These are phyloP conservation scores for Hololepta plana DNA, from an alignment of 2,888 invertebrate species.

Conservation along the genomic window DNA sequence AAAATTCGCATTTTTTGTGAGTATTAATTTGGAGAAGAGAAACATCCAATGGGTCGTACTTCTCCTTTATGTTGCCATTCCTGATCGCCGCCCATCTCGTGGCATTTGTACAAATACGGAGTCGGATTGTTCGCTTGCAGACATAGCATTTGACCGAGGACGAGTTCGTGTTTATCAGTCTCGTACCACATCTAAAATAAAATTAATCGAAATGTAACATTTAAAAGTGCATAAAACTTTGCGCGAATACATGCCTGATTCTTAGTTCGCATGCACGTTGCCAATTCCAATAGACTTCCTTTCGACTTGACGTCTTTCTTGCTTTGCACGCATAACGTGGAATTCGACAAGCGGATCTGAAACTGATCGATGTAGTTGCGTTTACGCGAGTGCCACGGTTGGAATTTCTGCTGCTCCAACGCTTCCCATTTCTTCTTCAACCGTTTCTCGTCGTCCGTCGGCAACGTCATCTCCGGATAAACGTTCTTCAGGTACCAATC, in stretches of 20 bases:
- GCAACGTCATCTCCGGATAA: constrained; percentile 61
- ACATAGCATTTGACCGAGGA: constrained; percentile 68
- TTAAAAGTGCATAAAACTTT: neutral
- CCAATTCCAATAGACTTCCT: constrained; percentile 51
- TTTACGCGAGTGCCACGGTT: constrained; percentile 71
- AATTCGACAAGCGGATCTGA: constrained; percentile 54
- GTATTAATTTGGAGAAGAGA: neutral
- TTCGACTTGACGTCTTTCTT: constrained; percentile 60
- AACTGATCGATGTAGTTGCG: constrained; percentile 55
- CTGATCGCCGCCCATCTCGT: constrained; percentile 79
- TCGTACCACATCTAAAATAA: constrained; percentile 60
- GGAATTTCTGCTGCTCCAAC: constrained; percentile 44
- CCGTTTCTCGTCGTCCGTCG: constrained; percentile 35
- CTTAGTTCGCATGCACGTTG: constrained; percentile 45
- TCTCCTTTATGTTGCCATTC: constrained; percentile 74
- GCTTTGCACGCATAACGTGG: constrained; percentile 62
- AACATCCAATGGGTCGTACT: constrained; percentile 27
- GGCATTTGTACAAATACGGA: constrained; percentile 76
- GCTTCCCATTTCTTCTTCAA: constrained; percentile 41
- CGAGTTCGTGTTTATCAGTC: constrained; percentile 65
- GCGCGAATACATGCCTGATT: constrained; percentile 39
- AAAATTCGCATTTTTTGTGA: neutral
- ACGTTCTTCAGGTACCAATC: constrained; percentile 75
- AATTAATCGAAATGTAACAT: neutral
- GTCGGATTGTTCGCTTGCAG: constrained; percentile 49